Evolutionary conservation across 2,888 invertebrate genomes (phyloP).

Genomic region (Pomacea canaliculata): DNA sequence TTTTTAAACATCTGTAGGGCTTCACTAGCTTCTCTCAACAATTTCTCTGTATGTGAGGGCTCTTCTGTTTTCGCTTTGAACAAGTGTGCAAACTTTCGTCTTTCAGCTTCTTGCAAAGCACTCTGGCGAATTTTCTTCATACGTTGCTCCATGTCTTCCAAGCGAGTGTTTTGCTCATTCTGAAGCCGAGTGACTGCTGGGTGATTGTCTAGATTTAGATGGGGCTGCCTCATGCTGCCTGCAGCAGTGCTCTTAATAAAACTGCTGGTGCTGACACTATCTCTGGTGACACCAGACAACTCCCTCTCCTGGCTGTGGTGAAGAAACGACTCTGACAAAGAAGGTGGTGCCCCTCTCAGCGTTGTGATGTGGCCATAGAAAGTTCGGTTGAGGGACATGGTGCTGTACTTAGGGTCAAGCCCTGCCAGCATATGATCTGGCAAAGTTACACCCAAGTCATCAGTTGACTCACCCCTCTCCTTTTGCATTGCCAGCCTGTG

Average conservation of each 20-base stretch:
- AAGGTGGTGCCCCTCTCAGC: neutral
- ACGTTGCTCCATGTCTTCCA: slow-evolving; percentile 57
- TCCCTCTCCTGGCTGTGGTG: neutral
- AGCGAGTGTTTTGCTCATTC: slow-evolving; percentile 58
- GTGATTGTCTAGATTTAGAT: slow-evolving; percentile 50
- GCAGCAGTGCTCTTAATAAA: neutral
- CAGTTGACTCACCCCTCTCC: neutral
- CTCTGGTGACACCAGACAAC: neutral
- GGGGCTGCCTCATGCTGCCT: neutral
- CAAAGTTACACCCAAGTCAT: neutral
- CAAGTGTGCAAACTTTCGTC: slow-evolving; percentile 57
- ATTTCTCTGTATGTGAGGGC: slow-evolving; percentile 39
- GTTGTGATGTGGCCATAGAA: slow-evolving; percentile 7
- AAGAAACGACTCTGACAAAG: neutral
- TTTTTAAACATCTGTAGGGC: slow-evolving; percentile 42
- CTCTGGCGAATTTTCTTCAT: slow-evolving; percentile 54
- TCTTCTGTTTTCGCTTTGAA: slow-evolving; percentile 54
- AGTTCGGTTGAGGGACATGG: slow-evolving; percentile 39
- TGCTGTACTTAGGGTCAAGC: slow-evolving; percentile 27
- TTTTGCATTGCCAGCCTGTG: neutral
- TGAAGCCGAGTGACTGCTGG: slow-evolving; percentile 58
- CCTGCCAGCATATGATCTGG: neutral
- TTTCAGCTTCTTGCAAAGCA: slow-evolving; percentile 58
- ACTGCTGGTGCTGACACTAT: neutral
- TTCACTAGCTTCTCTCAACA: slow-evolving; percentile 50